A percentile compares a stretch with the other conserved stretches of the same genome.
Evolutionary conservation across 2,113 vertebrate genomes (phyloP).

Genomic region (Ciconia stormi): DNA sequence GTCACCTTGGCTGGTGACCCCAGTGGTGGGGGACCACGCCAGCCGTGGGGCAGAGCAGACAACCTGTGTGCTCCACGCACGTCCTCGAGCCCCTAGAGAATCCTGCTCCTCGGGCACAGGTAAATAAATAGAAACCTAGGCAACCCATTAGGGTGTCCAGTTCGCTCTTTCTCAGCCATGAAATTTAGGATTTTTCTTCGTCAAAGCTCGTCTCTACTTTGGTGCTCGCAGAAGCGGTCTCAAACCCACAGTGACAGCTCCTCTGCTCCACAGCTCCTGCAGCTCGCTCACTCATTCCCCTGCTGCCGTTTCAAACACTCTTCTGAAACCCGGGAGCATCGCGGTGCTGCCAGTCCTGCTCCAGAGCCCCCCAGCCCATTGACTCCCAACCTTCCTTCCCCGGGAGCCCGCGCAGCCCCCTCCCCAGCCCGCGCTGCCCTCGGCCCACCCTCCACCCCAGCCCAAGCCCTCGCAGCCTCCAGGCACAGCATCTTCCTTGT

Average conservation of each 20-base stretch:
- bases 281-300: fast-evolving
- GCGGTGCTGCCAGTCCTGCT: not conserved
- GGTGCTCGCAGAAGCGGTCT: not conserved
- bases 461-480: not conserved
- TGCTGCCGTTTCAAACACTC: too few relatives aligned
- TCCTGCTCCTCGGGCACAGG: not conserved
- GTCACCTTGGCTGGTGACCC: not conserved
- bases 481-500: not conserved
- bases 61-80: too few relatives aligned
- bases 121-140: too few relatives aligned
- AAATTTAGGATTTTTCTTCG: not conserved
- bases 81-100: not conserved
- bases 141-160: not conserved
- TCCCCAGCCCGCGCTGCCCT: not conserved
- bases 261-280: not conserved
- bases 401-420: not conserved
- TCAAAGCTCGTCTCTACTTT: not conserved
- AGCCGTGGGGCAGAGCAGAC: not conserved
- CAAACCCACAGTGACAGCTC: not conserved
- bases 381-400: not conserved
- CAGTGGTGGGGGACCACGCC: not conserved
- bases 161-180: not conserved
- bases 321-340: not conserved
- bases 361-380: not conserved
- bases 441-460: not conserved